Evolutionary conservation across 2,888 invertebrate species (phyloP), one percentile per base, ranked within the genome.

Genomic region (Agrochola litura): DNA sequence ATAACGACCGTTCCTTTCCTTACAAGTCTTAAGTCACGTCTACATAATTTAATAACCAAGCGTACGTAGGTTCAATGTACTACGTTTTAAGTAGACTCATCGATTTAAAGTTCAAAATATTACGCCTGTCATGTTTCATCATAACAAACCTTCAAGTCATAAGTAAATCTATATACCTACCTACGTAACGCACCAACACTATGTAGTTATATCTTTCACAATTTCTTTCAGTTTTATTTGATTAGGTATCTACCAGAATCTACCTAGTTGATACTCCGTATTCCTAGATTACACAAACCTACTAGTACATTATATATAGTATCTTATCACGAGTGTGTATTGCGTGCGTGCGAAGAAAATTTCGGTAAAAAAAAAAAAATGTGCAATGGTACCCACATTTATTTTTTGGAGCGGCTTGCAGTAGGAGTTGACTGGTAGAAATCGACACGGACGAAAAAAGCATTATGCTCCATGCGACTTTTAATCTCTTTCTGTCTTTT

Each of bases 31-130:
- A 12, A 10, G 19, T 37, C 63, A 54, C 54, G 63, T 76, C n/a
- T 43, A 14, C 9, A 52, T 10, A 10, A 49, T 16, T 52, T 6
- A 52, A 52, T 6, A 52, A 52, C 49, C 49, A 6, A 6, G 46
- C 46, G 46, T 46, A 49, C 0, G 49, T 46, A 46, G 46, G 46
- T 52, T 10, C 43, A 10, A 52, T 6, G 52, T 52, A 49, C 6
- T 12, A 25, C 14, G 6, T 30, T 30, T 60, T n/a, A 22, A 9
- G 74, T 22, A 16, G 43, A 79, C 60, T 79, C 77, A 61, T 25
- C 49, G 25, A 43, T 22, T 52, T 52, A 71, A 80, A 80, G 71
- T 80, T 22, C 60, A 71, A 16, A 54, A 25, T 22, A 37, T 43
- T 60, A 9, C 41, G 30, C n/a, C 8, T 60, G 69, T 14, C 1